Evolutionary conservation across 2,113 vertebrate genomes (phyloP).

Genomic region (Chloebia gouldiae): DNA sequence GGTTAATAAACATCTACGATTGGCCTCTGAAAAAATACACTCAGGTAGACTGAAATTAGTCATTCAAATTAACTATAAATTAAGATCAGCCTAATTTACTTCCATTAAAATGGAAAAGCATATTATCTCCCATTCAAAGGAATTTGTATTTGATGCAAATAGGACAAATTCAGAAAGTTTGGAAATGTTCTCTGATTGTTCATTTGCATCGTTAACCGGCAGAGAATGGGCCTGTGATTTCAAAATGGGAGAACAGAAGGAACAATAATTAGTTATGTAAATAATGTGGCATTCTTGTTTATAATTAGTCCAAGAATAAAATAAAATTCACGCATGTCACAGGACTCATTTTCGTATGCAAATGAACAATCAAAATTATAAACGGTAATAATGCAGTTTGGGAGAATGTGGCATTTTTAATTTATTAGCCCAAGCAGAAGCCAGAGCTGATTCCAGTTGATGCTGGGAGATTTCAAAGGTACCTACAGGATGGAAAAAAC

Average conservation of each 20-base stretch:
- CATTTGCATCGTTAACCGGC: slow-evolving; percentile 74
- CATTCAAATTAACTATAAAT: slow-evolving; percentile 84
- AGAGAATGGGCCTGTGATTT: slow-evolving; percentile 72
- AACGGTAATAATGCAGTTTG: slow-evolving; percentile 96
- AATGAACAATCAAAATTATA: slow-evolving; percentile 98
- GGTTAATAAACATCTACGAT: slow-evolving; percentile 78
- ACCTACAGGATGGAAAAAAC: slow-evolving; percentile 36
- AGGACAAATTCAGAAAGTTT: slow-evolving; percentile 80
- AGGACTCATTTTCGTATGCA: slow-evolving; percentile 98
- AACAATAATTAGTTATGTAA: slow-evolving; percentile 99
- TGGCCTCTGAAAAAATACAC: slow-evolving; percentile 70
- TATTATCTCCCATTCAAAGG: slow-evolving; percentile 78
- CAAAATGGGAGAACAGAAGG: slow-evolving; percentile 90
- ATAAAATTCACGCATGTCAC: slow-evolving; percentile 92
- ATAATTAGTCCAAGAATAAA: slow-evolving; percentile 96
- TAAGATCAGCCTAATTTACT: slow-evolving; percentile 82
- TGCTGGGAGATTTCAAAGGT: slow-evolving; percentile 70
- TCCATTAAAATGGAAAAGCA: slow-evolving; percentile 82
- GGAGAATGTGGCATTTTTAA: slow-evolving; percentile 87
- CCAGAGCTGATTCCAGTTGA: slow-evolving; percentile 83
- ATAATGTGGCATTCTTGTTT: slow-evolving; percentile 99
- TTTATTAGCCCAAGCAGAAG: slow-evolving; percentile 83
- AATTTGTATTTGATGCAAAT: slow-evolving; percentile 83
- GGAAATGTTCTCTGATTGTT: slow-evolving; percentile 79
- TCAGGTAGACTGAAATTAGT: slow-evolving; percentile 81